Evolutionary conservation across 1,140 invertebrate genomes (phyloP).

Genomic region (Cardiocondyla obscurior): DNA sequence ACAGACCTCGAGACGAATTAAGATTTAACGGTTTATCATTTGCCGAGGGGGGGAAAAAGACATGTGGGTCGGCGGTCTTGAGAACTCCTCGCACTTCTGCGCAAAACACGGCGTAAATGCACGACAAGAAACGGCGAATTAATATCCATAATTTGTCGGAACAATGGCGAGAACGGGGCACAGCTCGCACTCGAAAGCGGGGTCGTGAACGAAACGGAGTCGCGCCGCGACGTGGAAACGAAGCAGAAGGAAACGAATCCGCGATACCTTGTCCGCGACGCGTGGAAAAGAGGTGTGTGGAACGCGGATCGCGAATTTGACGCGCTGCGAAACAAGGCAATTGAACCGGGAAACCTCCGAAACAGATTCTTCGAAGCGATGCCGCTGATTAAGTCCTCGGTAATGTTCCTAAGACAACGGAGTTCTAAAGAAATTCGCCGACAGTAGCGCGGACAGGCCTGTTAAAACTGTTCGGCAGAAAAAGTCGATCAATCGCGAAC

Average conservation of each 20-base stretch:
- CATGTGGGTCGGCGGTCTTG: slow-evolving; percentile 69
- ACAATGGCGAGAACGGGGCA: slow-evolving; percentile 74
- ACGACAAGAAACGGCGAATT: slow-evolving; percentile 65
- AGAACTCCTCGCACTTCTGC: slow-evolving; percentile 64
- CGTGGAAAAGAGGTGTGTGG: too few relatives aligned
- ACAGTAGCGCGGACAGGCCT: background rate
- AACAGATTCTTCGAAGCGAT: background rate
- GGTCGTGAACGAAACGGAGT: too few relatives aligned
- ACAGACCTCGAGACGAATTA: background rate
- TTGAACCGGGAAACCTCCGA: background rate
- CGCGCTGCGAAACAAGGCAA: too few relatives aligned
- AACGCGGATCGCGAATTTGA: slow-evolving; percentile 59
- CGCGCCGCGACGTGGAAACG: too few relatives aligned
- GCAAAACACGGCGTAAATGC: slow-evolving; percentile 28
- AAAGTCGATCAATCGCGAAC: slow-evolving; percentile 64
- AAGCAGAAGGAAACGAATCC: too few relatives aligned
- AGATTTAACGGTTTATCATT: slow-evolving; percentile 58
- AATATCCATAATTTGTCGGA: slow-evolving; percentile 72
- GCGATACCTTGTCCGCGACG: too few relatives aligned
- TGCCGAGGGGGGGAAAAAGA: too few relatives aligned
- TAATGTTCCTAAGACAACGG: background rate
- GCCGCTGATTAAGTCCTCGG: slow-evolving; percentile 1
- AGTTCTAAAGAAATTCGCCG: background rate
- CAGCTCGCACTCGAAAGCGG: slow-evolving; percentile 69
- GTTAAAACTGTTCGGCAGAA: slow-evolving; percentile 37